A percentile compares a stretch with the other conserved stretches of the same genome.
Conservation (phyloP, 2,113 vertebrate genomes). For the Oncorhynchus nerka region DNA sequence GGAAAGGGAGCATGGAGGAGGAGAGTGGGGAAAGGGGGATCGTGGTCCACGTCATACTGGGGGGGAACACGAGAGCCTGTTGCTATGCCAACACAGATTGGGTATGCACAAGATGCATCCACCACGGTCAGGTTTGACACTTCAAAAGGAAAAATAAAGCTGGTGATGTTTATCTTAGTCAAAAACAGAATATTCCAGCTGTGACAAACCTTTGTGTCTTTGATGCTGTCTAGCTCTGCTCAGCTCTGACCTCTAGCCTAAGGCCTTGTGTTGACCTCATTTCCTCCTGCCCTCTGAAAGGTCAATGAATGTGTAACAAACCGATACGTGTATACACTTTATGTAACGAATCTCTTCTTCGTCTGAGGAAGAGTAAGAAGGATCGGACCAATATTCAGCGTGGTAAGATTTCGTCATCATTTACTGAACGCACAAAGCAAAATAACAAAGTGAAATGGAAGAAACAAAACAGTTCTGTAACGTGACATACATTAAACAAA, state of each 20-base stretch:
- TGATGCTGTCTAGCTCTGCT: background rate
- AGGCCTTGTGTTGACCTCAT: background rate
- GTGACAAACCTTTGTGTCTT: background rate
- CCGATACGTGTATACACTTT: background rate
- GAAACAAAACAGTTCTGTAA: too few species aligned
- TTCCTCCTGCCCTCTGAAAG: conserved; percentile 1
- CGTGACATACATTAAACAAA: too few species aligned
- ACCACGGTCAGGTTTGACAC: conserved; percentile 40
- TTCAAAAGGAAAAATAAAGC: conserved; percentile 24
- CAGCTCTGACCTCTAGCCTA: background rate
- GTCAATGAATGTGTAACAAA: conserved; percentile 6
- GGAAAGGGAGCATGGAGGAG: too few species aligned
- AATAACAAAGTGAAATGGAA: too few species aligned
- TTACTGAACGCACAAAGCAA: too few species aligned
- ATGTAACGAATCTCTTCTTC: background rate
- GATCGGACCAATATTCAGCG: too few species aligned
- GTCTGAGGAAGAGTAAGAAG: too few species aligned
- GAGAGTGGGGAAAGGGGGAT: too few species aligned
- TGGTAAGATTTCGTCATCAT: too few species aligned
- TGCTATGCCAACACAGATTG: conserved; percentile 60
- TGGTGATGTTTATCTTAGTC: conserved; percentile 2
- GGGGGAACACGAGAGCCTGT: conserved; percentile 54
- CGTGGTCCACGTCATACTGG: conserved; percentile 40
- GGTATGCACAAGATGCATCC: conserved; percentile 23
- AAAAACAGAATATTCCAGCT: background rate